phyloP scores from a whole-genome alignment of 2,888 invertebrate species.

The Idaea straminata region DNA sequence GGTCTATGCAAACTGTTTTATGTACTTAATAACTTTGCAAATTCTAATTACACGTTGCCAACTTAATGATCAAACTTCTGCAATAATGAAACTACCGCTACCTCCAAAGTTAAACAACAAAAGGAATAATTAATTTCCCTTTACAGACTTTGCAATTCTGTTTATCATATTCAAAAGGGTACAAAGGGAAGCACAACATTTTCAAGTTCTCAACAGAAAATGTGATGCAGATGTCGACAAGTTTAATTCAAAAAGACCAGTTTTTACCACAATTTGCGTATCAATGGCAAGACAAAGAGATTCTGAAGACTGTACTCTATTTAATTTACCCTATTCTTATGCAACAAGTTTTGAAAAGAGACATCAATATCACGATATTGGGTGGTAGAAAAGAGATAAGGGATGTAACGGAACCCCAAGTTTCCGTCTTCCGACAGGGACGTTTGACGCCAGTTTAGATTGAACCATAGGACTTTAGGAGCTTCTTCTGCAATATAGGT shows the following conservation, averaged over 20 bases:
- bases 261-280: slow-evolving; percentile 39
- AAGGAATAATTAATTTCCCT: not conserved
- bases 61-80: not conserved
- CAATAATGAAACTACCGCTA: not conserved
- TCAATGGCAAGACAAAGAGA: slow-evolving; percentile 43
- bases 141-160: not conserved
- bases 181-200: not conserved
- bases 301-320: slow-evolving; percentile 49
- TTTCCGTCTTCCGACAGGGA: slow-evolving; percentile 64
- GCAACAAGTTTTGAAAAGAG: slow-evolving; percentile 51
- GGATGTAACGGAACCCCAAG: slow-evolving; percentile 58
- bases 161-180: not conserved
- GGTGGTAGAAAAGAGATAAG: slow-evolving; percentile 42
- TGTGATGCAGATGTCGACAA: slow-evolving; percentile 3
- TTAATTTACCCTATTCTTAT: slow-evolving; percentile 45
- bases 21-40: not conserved
- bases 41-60: not conserved
- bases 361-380: slow-evolving; percentile 22
- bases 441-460: slow-evolving; percentile 41
- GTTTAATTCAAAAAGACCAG: slow-evolving; percentile 1
- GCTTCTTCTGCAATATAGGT: slow-evolving; percentile 26
- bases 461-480: slow-evolving; percentile 46
- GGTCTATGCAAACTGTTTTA: not conserved
- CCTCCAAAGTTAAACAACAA: not conserved
- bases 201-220: not conserved